These are phyloP conservation scores for Montipora capitata DNA, from an alignment of 92 coral and sea anemone species.

Conservation along the genomic window DNA sequence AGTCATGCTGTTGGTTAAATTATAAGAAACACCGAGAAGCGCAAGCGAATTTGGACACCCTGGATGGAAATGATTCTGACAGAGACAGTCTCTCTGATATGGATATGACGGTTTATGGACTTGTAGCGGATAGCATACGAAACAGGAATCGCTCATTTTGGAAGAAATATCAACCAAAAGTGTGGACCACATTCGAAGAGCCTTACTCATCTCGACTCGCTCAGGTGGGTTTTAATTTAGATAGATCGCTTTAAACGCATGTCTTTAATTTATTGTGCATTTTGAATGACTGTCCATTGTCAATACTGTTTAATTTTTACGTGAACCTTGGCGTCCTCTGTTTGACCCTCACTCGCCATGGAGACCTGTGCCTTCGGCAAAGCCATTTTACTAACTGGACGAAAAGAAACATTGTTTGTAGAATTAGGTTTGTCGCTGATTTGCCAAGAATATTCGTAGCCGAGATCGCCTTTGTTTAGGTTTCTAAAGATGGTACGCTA, in stretches of 20 bases:
- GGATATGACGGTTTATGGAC: conserved; percentile 92
- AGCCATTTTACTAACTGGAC: conserved; percentile 24
- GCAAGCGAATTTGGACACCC: conserved; percentile 93
- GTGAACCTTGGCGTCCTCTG: background rate
- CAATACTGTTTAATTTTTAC: conserved; percentile 46
- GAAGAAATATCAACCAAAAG: conserved; percentile 87
- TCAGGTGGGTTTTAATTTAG: conserved; percentile 74
- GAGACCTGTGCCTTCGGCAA: background rate
- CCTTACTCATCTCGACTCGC: conserved; percentile 93
- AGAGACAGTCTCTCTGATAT: conserved; percentile 92
- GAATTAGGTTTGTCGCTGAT: background rate
- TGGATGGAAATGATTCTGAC: conserved; percentile 87
- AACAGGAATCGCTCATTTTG: conserved; percentile 83
- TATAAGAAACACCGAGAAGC: conserved; percentile 98
- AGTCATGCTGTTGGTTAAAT: conserved; percentile 98
- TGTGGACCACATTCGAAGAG: conserved; percentile 96
- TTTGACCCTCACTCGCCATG: background rate
- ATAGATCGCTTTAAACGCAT: background rate
- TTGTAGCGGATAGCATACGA: conserved; percentile 84
- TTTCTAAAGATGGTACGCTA: conserved; percentile 2
- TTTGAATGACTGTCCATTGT: conserved; percentile 32
- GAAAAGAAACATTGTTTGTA: background rate
- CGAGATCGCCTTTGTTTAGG: conserved; percentile 32
- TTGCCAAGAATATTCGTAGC: background rate
- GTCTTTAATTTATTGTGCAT: conserved; percentile 22